Base-by-base conservation (phyloP, 2,113 vertebrate genomes). In the Lynx canadensis region DNA sequence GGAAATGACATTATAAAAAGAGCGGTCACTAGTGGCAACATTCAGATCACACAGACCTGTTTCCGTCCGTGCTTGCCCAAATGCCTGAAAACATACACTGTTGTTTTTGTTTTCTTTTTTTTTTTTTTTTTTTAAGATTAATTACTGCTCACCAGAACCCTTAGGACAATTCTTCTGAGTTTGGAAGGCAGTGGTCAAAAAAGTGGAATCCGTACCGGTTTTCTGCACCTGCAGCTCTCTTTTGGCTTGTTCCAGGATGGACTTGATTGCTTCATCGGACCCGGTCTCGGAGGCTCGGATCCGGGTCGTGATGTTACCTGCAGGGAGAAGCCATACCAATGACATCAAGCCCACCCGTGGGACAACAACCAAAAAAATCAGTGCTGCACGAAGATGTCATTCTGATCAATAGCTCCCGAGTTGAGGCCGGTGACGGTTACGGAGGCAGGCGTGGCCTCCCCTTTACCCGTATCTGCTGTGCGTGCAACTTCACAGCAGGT, bases 181-280 rank as follows among this genome's bases (percentile, higher is more conserved):
- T 4, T 79, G 97, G 91, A 69, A 94, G 79, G 80, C 69, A 94
- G 96, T 41, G 81, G 82, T 66, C 29, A 48, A 65, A 48, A 92
- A 91, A 36, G 57, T 8, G 38, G 52, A 33, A 69, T 84, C 86
- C 85, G 21, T 98, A 99, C 99, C 99, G 88, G 99, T 99, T 99
- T 99, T 99, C 98, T 99, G 99, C 98, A 99, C 99, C 99, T 99
- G 99, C 97, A 99, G 99, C 98, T 99, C 99, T 99, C 99, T 99
- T 98, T 99, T 99, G 98, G 99, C 99, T 99, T 99, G 99, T 91
- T 99, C 99, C 14, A 99, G 99, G 98, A 99, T 99, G 95, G 99
- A 99, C 99, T 99, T 99, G 99, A 99, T 99, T 68, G 99, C 99
- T 98, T 99, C 99, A 66, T 99, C 99, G 90, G 99, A 99, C 98